These are phyloP conservation scores for Phortica variegata DNA, from an alignment of 1,140 invertebrate species.

Conservation along the genomic window DNA sequence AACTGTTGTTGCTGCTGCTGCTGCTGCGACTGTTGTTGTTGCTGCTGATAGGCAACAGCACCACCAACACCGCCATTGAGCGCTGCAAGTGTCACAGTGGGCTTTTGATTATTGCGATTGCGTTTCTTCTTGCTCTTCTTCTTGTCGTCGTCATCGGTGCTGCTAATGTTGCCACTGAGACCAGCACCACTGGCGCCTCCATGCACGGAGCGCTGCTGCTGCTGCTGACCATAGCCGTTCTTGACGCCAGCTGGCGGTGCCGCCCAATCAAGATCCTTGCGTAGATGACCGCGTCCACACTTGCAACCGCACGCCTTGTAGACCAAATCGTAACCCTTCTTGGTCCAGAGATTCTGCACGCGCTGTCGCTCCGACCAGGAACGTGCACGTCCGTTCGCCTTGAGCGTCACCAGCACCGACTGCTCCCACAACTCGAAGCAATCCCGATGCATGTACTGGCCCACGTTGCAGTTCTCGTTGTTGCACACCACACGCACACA, in stretches of 20 bases:
- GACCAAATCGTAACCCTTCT: slow-evolving; percentile 93
- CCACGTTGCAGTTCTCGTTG: slow-evolving; percentile 85
- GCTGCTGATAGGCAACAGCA: slow-evolving; percentile 12
- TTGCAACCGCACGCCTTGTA: slow-evolving; percentile 86
- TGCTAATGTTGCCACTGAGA: slow-evolving; percentile 20
- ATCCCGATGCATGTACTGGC: slow-evolving; percentile 91
- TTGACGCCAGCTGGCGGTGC: slow-evolving; percentile 61
- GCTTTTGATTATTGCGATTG: slow-evolving; percentile 65
- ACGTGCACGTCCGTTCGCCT: slow-evolving; percentile 83
- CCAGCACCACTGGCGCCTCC: slow-evolving; percentile 12
- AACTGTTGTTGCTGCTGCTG: slow-evolving; percentile 16
- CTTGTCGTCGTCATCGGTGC: slow-evolving; percentile 58
- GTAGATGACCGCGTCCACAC: slow-evolving; percentile 85
- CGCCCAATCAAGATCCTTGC: slow-evolving; percentile 92
- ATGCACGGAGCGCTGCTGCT: slow-evolving; percentile 3
- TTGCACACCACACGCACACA: slow-evolving; percentile 90
- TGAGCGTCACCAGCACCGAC: slow-evolving; percentile 81
- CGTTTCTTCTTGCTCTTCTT: slow-evolving; percentile 75
- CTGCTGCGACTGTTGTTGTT: slow-evolving; percentile 12
- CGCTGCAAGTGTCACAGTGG: slow-evolving; percentile 60
- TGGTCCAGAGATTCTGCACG: slow-evolving; percentile 94
- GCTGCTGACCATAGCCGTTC: slow-evolving; percentile 25
- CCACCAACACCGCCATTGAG: slow-evolving; percentile 24
- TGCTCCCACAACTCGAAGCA: slow-evolving; percentile 95
- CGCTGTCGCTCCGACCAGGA: slow-evolving; percentile 93